Evolutionary conservation across 2,888 invertebrate species (phyloP).

Genomic region (Smittia aterrima): DNA sequence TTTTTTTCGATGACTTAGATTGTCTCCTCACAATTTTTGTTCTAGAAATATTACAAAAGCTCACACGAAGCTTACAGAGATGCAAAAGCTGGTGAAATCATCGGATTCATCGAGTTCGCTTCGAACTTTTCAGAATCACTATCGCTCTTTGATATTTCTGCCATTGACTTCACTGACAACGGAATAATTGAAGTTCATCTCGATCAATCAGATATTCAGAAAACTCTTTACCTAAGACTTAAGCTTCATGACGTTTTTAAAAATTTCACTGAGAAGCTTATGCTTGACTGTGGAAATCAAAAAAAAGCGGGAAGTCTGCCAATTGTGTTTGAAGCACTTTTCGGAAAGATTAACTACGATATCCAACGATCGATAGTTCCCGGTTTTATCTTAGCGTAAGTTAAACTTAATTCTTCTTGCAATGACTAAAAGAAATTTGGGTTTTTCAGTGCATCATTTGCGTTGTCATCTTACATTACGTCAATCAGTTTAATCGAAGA

Average conservation of each 20-base stretch:
- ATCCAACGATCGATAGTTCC: slow-evolving; percentile 75
- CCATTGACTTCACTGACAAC: background rate
- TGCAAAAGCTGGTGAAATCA: slow-evolving; percentile 55
- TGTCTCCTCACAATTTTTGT: background rate
- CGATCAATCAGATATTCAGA: slow-evolving; percentile 66
- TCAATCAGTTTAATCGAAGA: slow-evolving; percentile 71
- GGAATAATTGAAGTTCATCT: background rate
- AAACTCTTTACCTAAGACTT: slow-evolving; percentile 64
- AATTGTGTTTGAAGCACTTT: slow-evolving; percentile 62
- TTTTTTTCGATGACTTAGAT: background rate
- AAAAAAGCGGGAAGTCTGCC: slow-evolving; percentile 57
- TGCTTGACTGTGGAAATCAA: slow-evolving; percentile 60
- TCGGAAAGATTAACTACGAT: slow-evolving; percentile 62
- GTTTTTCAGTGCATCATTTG: slow-evolving; percentile 65
- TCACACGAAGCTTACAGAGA: slow-evolving; percentile 53
- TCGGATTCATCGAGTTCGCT: slow-evolving; percentile 62
- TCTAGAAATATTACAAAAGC: slow-evolving; percentile 13
- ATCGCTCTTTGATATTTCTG: slow-evolving; percentile 43
- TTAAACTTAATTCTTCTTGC: slow-evolving; percentile 42
- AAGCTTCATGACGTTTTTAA: slow-evolving; percentile 64
- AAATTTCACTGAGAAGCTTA: slow-evolving; percentile 59
- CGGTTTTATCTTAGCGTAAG: slow-evolving; percentile 70
- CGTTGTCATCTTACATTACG: slow-evolving; percentile 72
- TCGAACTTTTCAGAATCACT: slow-evolving; percentile 65
- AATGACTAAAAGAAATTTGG: background rate